A percentile compares a stretch with the other conserved stretches of the same genome.
Evolutionary conservation across 2,888 invertebrate species (phyloP).

Genomic region (Lepidochitona cinerea): DNA sequence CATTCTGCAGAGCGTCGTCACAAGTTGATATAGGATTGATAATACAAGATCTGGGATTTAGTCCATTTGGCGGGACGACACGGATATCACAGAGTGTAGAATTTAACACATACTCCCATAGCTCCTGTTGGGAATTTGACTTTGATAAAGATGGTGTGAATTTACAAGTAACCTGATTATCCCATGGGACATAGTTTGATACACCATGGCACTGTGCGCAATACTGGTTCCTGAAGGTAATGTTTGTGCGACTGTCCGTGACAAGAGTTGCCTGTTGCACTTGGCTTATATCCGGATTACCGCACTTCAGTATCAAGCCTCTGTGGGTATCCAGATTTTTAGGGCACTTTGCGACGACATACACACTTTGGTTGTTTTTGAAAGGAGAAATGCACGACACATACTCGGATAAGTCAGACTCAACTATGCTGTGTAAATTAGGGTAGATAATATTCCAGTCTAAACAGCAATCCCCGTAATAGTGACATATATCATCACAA

Average conservation of each 20-base stretch:
- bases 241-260: background rate
- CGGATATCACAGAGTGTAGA: background rate
- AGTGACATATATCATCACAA: background rate
- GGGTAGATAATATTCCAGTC: too few species aligned
- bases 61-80: background rate
- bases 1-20: background rate
- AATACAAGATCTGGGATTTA: background rate
- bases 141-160: background rate
- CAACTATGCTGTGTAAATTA: too few species aligned
- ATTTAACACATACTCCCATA: background rate
- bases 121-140: background rate
- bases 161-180: background rate
- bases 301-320: background rate
- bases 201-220: background rate
- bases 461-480: background rate
- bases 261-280: background rate
- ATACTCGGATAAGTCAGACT: background rate
- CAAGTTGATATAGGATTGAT: background rate
- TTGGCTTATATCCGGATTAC: background rate
- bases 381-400: background rate
- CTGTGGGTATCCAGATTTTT: background rate
- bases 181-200: background rate
- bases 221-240: background rate
- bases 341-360: background rate
- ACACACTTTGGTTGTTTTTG: background rate